Base-by-base conservation (phyloP, 2,797 vertebrate species). In the Chloroceryle inda region DNA sequence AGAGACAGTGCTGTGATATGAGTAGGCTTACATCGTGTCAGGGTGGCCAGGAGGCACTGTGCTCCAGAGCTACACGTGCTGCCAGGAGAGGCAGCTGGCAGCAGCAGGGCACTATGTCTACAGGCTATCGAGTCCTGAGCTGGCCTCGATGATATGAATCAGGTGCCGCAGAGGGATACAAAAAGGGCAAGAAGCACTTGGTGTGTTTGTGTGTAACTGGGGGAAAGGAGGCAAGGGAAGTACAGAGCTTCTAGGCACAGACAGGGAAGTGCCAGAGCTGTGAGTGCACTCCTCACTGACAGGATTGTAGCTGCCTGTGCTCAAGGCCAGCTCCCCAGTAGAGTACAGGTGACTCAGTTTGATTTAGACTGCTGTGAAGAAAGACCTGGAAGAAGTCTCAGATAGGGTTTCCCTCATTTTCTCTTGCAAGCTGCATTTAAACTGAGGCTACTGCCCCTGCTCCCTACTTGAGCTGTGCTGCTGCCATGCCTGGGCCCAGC, bases 1-100 rank as follows among this genome's bases (percentile, higher is more conserved):
- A 76, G 74, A 79, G 45, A 88, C 59, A 68, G 64, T 23, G 83
- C 92, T 88, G 22, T 58, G 56, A 24, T 24, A 88, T 78, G 77
- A 89, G 85, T 16, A 94, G 62, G 61, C 33, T 49, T 59, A 44
- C 0, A 12, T 35, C 52, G 80, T 84, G 67, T n/a, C 53, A 29
- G 58, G 44, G 56, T 2, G 10, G 62, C 55, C 78, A 55, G 85
- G 42, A 74, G 85, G 47, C 81, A 45, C 29, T 4, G 45, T 37
- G 33, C 59, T 58, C 78, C 40, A 53, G 29, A 56, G 49, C 29
- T 4, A 1, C 49, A 66, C 1, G 3, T 40, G 56, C 68, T 77
- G 77, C 62, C 2, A 7, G 64, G 44, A 73, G 40, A 38, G 77
- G 63, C 11, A 6, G 66, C 85, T 71, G 82, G 72, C 88, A 89